phyloP scores from a whole-genome alignment of 2,113 vertebrate species.

The Oxyruncus cristatus region DNA sequence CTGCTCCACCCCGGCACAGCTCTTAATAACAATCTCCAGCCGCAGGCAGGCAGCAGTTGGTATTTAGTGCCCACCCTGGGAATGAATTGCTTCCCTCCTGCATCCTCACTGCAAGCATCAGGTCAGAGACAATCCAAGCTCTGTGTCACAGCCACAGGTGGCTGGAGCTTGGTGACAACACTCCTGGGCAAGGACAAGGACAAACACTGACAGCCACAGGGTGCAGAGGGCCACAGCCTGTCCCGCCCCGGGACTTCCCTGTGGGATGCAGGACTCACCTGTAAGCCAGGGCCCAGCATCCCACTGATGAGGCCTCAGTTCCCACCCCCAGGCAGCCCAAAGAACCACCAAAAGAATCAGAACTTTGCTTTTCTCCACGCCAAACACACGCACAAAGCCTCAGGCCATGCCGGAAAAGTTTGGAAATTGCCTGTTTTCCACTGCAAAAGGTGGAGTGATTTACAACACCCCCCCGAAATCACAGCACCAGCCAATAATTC shows the following conservation, averaged over 20 bases:
- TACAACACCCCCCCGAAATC: not conserved
- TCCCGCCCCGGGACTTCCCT: not conserved
- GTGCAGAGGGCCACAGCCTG: not conserved
- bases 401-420: not conserved
- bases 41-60: not conserved
- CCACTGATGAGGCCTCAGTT: not conserved
- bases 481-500: not conserved
- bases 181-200: not conserved
- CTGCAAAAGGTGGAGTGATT: not conserved
- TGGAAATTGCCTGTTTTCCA: not conserved
- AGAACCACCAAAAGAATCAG: not conserved
- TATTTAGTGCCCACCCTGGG: not conserved
- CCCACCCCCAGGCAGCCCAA: not conserved
- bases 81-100: not conserved
- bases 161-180: not conserved
- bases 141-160: not conserved
- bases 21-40: not conserved
- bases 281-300: not conserved
- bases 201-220: not conserved
- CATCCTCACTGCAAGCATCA: not conserved
- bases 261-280: not conserved
- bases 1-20: not conserved
- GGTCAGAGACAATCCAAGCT: not conserved
- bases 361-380: not conserved
- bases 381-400: rapidly evolving